Base-by-base conservation (phyloP, 2,888 invertebrate genomes). In the Tridacna crocea region DNA sequence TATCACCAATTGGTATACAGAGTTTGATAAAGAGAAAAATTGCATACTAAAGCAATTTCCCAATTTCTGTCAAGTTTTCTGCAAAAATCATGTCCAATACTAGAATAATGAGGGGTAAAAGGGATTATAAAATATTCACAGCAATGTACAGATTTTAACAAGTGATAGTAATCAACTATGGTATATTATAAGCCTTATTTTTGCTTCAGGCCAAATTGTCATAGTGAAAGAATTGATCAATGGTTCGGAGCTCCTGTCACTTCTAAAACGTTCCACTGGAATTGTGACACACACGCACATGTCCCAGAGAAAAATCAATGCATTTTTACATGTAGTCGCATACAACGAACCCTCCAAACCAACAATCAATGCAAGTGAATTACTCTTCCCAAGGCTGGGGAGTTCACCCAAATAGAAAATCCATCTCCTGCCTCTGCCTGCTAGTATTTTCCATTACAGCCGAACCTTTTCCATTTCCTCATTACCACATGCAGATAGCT, bases 281-380 rank as follows among this genome's bases (percentile, higher is more conserved):
- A 68, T 19, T 47, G 68, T 24, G 68, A 47, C 46, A 68, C 68
- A 68, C 19, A 68, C 68, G n/a, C 17, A 15, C 66, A 66, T 66
- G 27, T 36, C 36, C 36, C 36, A 8, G 36, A 19, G 68, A 46
- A 65, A 63, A 68, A 68, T 68, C 68, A 68, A 68, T 68, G 68
- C 68, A 68, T 68, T 68, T 68, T 68, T 47, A 68, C 68, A 68
- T 68, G 68, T 68, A 68, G 68, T 47, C 68, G 27, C 46, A 46
- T 12, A 68, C 46, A 68, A 47, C n/a, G n/a, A 47, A 68, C 46
- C 68, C 36, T 36, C 36, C 36, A 36, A 22, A 63, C 26, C 27
- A 68, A 68, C 68, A 68, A 68, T 68, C 68, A 68, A 68, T 68
- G 68, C 68, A 68, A 68, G 68, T 46, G 46, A 46, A 68, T 68